These are phyloP conservation scores for Parasteatoda lunata DNA, from an alignment of 2,888 invertebrate genomes.

Conservation along the genomic window DNA sequence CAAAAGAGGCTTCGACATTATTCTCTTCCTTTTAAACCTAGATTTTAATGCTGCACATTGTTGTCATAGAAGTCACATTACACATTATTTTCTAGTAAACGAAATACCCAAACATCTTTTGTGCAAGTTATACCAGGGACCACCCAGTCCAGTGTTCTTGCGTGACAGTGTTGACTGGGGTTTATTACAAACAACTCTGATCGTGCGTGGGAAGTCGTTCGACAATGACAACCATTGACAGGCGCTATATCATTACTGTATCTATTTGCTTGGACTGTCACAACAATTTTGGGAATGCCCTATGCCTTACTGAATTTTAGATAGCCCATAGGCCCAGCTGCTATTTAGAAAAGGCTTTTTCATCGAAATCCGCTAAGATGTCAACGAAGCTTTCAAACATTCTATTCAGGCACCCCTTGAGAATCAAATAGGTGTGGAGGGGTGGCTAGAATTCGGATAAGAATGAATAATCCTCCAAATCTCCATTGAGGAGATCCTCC, in stretches of 20 bases:
- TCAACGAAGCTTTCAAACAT: conserved; percentile 67
- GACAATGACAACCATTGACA: conserved; percentile 57
- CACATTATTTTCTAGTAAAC: conserved; percentile 39
- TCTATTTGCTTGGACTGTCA: conserved; percentile 58
- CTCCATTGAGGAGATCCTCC: conserved; percentile 63
- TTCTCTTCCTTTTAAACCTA: neutral
- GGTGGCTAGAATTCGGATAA: conserved; percentile 1
- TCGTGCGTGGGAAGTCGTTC: conserved; percentile 48
- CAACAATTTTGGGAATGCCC: conserved; percentile 39
- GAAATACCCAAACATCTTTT: conserved; percentile 60
- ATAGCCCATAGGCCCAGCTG: conserved; percentile 25
- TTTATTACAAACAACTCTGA: conserved; percentile 61
- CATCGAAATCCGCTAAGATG: conserved; percentile 66
- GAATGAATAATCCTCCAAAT: conserved; percentile 62
- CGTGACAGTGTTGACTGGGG: conserved; percentile 34
- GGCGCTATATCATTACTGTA: conserved; percentile 65
- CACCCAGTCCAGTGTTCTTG: conserved; percentile 64
- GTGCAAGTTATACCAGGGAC: conserved; percentile 52
- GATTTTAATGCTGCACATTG: conserved; percentile 29
- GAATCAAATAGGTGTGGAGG: conserved; percentile 52
- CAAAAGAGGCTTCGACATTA: too few relatives aligned
- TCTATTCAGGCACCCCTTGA: conserved; percentile 65
- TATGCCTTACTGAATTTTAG: neutral
- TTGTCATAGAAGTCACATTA: conserved; percentile 22
- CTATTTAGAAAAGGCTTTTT: conserved; percentile 47